Base-by-base conservation (phyloP, 2,113 vertebrate species). In the Nibea coibor region DNA sequence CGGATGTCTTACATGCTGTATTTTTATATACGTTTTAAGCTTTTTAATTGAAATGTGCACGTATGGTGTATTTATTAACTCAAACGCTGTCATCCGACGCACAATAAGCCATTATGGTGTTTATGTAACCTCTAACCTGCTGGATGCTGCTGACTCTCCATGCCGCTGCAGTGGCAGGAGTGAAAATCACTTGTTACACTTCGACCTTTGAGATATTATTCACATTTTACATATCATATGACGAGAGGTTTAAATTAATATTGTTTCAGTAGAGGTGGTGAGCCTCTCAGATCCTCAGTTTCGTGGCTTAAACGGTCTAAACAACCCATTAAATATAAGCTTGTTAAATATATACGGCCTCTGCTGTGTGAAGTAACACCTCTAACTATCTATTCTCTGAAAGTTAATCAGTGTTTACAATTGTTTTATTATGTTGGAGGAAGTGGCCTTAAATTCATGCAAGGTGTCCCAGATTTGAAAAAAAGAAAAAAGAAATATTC, bases 51-150 rank as follows among this genome's bases (percentile, higher is more conserved):
- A 51, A 69, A 63, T 45, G n/a, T 39, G 26, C 10, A 42, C 4
- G 28, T 31, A 45, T 47, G 59, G 65, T 58, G 47, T 85, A 69
- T 79, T 75, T 77, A 54, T 56, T 71, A 76, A 66, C 62, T 22
- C 26, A 78, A 65, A 17, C 67, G 54, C 76, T 85, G 43, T 63
- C 39, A 1, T 58, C 24, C 24, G 24, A 75, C 15, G 59, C 84
- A 89, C 86, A 90, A 83, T 79, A 63, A 28, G 35, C 63, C 45
- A 20, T 80, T 47, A 57, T 31, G 53, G 47, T 72, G n/a, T 72
- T 83, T 22, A 61, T 22, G 12, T 56, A 19, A 20, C 17, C 16
- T 54, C 17, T 17, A 45, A 69, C 28, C 45, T 72, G 28, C 69
- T 53, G 15, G 20, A 65, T 50, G 28, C n/a, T 70, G 22, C 43